Evolutionary conservation across 2,113 vertebrate species (phyloP), one percentile per base, ranked within the genome.

Genomic region (Potamarius usumacintae): DNA sequence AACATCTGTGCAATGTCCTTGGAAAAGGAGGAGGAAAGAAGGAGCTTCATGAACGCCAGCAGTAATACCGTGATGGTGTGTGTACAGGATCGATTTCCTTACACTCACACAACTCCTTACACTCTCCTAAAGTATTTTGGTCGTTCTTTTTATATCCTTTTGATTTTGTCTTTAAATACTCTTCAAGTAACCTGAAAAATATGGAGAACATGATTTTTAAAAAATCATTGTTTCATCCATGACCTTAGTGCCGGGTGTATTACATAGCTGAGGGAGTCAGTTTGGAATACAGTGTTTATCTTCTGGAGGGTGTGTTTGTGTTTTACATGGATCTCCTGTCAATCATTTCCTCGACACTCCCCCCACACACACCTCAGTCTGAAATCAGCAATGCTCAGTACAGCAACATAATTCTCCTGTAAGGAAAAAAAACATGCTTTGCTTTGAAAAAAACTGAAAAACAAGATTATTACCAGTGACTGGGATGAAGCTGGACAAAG

Each of bases 1-100:
- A 72, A 90, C 92, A 93, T 92, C 93, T 91, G 91, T 84, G 88
- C 88, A 42, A 90, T 80, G 85, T 91, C 92, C 92, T 91, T 92
- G 89, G 83, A 88, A 87, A 55, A 74, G 52, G 63, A 30, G 30
- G 34, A 25, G 67, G 50, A 48, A 77, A 60, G 0, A 74, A 57
- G 72, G 30, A 50, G 50, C 17, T 48, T 82, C 25, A 27, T 78
- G 74, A 52, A 77, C 1, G 10, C 69, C 0, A 42, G 34, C 6
- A 14, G 62, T 22, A 42, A 5, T 50, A 4, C 57, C 30, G 22
- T 12, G 18, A 48, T 50, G 81, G 42, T 63, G 4, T 3, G 8
- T 63, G 50, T 25, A 48, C 34, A 5, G 34, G 30, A 71, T 20
- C 6, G 34, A 72, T 74, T 48, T 48, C 48, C 74, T 77, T 25